Evolutionary conservation across 2,113 vertebrate genomes (phyloP).

Genomic region (Podocnemis expansa): DNA sequence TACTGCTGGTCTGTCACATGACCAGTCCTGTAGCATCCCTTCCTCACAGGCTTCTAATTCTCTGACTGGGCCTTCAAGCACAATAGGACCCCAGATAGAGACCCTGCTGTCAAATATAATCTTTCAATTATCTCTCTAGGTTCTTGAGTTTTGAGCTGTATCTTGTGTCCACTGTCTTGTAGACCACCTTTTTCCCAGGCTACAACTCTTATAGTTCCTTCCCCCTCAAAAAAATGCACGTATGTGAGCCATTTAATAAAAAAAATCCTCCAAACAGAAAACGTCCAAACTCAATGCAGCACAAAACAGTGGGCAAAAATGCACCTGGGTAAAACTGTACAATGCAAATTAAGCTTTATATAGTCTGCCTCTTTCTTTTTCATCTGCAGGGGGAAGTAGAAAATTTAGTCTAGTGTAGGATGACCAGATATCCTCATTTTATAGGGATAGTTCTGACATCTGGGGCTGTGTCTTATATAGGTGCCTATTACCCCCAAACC

Average conservation of each 20-base stretch:
- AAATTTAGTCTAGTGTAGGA: too few species aligned
- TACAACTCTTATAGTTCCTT: background rate
- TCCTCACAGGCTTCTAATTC: background rate
- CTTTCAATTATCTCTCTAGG: background rate
- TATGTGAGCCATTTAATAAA: background rate
- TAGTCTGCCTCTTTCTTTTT: too few species aligned
- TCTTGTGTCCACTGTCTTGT: background rate
- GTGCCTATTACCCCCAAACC: too few species aligned
- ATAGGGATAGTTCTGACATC: too few species aligned
- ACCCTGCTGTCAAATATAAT: background rate
- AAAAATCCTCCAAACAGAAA: background rate
- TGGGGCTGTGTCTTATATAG: too few species aligned
- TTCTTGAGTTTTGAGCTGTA: background rate
- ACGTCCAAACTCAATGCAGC: background rate
- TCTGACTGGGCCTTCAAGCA: background rate
- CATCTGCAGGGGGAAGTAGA: too few species aligned
- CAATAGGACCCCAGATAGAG: background rate
- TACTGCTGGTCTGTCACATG: too few species aligned
- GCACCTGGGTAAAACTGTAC: background rate
- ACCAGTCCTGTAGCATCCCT: background rate
- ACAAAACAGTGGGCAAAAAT: background rate
- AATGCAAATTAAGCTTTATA: background rate
- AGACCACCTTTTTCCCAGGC: background rate
- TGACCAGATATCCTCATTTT: too few species aligned
- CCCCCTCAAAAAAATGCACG: background rate